Evolutionary conservation across 1,140 invertebrate species (phyloP), one percentile per base, ranked within the genome.

Genomic region (Aphaenogaster ashmeadi): DNA sequence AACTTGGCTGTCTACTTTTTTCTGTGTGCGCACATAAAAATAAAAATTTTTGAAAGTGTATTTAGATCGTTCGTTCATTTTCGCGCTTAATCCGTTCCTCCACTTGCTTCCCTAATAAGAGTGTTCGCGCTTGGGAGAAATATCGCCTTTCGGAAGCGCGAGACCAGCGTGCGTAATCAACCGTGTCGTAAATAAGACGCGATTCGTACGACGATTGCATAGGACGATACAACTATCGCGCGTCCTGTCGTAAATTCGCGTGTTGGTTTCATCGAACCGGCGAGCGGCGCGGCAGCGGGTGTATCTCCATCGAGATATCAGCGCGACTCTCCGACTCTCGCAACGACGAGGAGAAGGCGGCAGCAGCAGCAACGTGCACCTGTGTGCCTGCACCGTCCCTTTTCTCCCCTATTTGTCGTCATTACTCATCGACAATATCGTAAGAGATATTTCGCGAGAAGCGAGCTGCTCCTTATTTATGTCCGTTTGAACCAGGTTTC

Each of bases 211-310:
- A 66, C 41, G 50, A 86, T 88, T 18, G 64, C 44, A 36, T 38
- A 21, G 33, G 36, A 58, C 60, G 86, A 87, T 80, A 77, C 60
- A 81, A 18, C 56, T 77, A 88, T 83, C 86, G 58, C 15, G 38
- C 50, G 79, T 84, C 38, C 47, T n/a, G 64, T 78, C 80, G 80
- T 92, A 90, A 91, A 91, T 88, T 41, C 87, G 80, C 58, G 60
- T 7, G 38, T 47, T n/a, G 67, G 54, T 89, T 89, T 69, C 62
- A 88, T 85, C 80, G 88, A 56, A 80, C 18, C 60, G 36, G 38
- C 54, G 78, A 0, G 27, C 27, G 27, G 27, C 27, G 27, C 27
- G 27, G 27, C 27, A 0, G 41, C 47, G 58, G 56, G 58, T 74
- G 79, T 75, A 83, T 74, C 86, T 84, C 62, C 58, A 88, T 87